Evolutionary conservation across 2,888 invertebrate genomes (phyloP).

Genomic region (Erannis defoliaria): DNA sequence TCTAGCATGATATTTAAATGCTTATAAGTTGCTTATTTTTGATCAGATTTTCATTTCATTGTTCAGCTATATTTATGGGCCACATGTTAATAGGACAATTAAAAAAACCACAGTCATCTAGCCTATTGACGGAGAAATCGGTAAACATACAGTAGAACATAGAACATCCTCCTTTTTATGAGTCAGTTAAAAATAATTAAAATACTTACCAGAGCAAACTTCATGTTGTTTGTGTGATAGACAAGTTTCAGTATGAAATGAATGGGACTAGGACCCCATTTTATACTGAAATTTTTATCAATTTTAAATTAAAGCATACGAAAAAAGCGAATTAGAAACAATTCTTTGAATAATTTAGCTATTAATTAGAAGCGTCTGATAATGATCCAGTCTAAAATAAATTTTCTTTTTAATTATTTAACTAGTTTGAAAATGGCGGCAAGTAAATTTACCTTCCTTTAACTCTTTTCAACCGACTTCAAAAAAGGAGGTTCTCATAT

Average conservation of each 20-base stretch:
- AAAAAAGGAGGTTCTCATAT: no score
- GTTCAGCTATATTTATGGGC: no score
- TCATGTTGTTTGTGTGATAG: slow-evolving; percentile 16
- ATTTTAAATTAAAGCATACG: slow-evolving; percentile 1
- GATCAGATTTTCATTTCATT: no score
- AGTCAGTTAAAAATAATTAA: background rate
- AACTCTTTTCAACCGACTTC: background rate
- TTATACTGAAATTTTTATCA: slow-evolving; percentile 19
- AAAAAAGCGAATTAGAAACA: slow-evolving; percentile 11
- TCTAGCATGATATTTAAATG: no score
- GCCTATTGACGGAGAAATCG: no score
- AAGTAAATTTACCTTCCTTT: background rate
- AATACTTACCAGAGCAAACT: slow-evolving; percentile 24
- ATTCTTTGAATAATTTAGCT: slow-evolving; percentile 26
- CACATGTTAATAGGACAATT: no score
- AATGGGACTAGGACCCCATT: background rate
- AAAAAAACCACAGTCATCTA: no score
- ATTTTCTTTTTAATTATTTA: background rate
- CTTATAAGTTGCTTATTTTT: no score
- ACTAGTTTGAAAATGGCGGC: background rate
- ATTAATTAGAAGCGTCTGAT: slow-evolving; percentile 5
- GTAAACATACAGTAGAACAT: no score
- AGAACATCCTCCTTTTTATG: background rate
- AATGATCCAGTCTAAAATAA: slow-evolving; percentile 41
- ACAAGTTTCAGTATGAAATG: background rate